These are phyloP conservation scores for Sclerurus mexicanus DNA, from an alignment of 2,113 vertebrate species.

Conservation along the genomic window DNA sequence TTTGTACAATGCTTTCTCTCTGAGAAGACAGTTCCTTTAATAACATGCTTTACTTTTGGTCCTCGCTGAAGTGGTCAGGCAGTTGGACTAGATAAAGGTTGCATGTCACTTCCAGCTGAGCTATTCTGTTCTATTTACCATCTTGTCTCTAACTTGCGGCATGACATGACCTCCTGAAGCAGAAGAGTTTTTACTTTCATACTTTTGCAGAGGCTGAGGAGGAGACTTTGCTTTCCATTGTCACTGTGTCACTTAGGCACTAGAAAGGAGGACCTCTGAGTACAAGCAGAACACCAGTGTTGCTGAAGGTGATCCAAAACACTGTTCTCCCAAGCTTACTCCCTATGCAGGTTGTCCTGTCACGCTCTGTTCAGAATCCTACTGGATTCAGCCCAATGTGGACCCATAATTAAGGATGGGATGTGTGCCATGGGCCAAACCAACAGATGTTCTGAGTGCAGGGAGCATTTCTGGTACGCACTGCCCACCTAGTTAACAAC, in stretches of 20 bases:
- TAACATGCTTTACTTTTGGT: background rate
- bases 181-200: background rate
- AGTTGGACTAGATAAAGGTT: background rate
- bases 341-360: background rate
- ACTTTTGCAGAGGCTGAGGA: background rate
- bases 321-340: background rate
- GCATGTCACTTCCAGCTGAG: background rate
- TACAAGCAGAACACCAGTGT: background rate
- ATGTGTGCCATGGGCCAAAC: background rate
- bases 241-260: background rate
- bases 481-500: background rate
- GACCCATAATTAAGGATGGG: background rate
- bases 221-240: background rate
- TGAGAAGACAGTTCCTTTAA: background rate
- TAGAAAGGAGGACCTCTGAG: background rate
- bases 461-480: accelerated
- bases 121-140: background rate
- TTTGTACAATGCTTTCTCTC: background rate
- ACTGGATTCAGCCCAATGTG: background rate
- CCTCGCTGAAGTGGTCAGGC: background rate
- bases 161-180: background rate
- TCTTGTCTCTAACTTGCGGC: background rate
- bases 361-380: accelerated
- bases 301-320: background rate
- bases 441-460: background rate